Base-by-base conservation (phyloP, 2,113 vertebrate species). In the Heliornis fulica region DNA sequence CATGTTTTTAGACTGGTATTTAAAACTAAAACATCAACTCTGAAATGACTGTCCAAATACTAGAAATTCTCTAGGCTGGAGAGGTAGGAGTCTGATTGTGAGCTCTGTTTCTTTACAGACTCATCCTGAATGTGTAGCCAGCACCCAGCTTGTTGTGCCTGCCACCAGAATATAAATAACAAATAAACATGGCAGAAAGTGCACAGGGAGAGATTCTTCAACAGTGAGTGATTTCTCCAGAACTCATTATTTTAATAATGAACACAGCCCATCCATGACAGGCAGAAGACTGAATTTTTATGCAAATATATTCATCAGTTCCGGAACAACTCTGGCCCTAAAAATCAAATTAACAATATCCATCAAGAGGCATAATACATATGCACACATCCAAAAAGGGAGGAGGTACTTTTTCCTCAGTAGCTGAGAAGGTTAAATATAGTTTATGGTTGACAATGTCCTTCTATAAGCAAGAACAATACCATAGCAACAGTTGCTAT, bases 271-370 rank as follows among this genome's bases (percentile, higher is more conserved):
- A 93, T 78, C 87, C 82, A 86, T 93, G 79, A 93, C 68, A 86
- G 48, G 43, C 48, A 83, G 11, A 95, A 88, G 32, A 78, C 76
- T 70, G 63, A 74, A 16, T 88, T 75, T 90, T 93, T 88, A 95
- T 93, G 79, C 43, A 96, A 92, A 95, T 71, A 19, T 46, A 93
- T 88, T 88, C 21, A 61, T 92, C 76, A 80, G 51, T 78, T 90
- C 68, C 92, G 79, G 82, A 96, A 66, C 16, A 8, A 63, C 11
- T 88, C 38, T 87, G 86, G 84, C 38, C 59, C 82, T 95, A 87
- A 93, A 96, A 91, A 93, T 90, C 71, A 74, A 91, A 86, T 94
- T 94, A 95, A 83, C 70, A 81, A 53, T 65, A 84, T 84, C 46
- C 31, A 82, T 89, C 53, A 89, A 64, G 40, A 78, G 16, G 50